A percentile compares a stretch with the other conserved stretches of the same genome.
Evolutionary conservation across 37 sponge, comb jelly and placozoan genomes (phyloP).

Genomic region (Mnemiopsis leidyi): DNA sequence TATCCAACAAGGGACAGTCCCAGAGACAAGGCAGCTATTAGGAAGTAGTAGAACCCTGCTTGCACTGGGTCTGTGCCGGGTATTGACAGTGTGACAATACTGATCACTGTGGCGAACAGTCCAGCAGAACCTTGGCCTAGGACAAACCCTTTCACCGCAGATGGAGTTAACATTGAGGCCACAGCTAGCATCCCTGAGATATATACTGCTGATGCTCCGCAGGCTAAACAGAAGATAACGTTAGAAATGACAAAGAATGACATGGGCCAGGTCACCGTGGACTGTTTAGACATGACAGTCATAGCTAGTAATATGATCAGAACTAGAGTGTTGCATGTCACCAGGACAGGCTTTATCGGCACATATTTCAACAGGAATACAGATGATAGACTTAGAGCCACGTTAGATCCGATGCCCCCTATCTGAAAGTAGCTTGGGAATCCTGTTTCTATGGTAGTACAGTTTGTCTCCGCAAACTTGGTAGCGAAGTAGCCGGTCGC

Average conservation of each 20-base stretch:
- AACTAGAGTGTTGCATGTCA: conserved; percentile 29
- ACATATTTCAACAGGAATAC: background rate
- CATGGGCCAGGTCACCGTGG: conserved; percentile 16
- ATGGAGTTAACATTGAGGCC: conserved; percentile 8
- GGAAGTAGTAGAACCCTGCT: conserved; percentile 64
- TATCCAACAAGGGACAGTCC: conserved; percentile 4
- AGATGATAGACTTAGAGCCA: background rate
- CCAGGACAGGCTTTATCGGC: conserved; percentile 36
- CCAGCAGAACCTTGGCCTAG: conserved; percentile 45
- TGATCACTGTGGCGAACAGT: conserved; percentile 20
- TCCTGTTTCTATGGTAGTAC: background rate
- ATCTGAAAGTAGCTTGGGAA: conserved; percentile 53
- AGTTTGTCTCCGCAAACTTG: conserved; percentile 56
- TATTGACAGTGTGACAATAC: conserved; percentile 35
- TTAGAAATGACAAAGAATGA: conserved; percentile 3
- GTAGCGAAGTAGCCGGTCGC: conserved; percentile 45
- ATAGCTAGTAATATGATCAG: conserved; percentile 7
- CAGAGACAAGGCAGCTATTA: conserved; percentile 7
- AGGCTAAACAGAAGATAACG: conserved; percentile 30
- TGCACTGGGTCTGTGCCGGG: conserved; percentile 35
- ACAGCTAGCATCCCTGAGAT: conserved; percentile 54
- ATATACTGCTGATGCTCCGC: conserved; percentile 19
- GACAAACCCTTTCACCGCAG: background rate
- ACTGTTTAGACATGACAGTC: background rate
- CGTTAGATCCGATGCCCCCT: conserved; percentile 54